Percentiles rank a stretch among this genome's conserved stretches.
phyloP scores from a whole-genome alignment of 37 sponge, comb jelly and placozoan species.

The Halichondria panicea region DNA sequence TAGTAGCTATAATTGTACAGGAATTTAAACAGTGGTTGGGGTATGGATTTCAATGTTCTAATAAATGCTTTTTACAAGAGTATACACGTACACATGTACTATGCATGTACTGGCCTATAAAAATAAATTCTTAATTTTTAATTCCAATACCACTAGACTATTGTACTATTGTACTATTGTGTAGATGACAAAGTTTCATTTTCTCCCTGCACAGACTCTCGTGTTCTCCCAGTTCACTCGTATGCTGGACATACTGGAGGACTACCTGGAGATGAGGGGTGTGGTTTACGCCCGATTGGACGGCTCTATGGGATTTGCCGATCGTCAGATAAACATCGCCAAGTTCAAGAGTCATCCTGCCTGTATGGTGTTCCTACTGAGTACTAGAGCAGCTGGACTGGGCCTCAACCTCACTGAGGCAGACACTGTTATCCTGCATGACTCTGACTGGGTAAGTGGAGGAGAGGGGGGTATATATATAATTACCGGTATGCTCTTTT shows the following conservation, averaged over 20 bases:
- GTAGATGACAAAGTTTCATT: too few species aligned
- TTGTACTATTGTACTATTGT: too few species aligned
- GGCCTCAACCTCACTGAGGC: conserved; percentile 68
- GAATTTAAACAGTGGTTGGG: too few species aligned
- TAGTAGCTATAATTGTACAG: too few species aligned
- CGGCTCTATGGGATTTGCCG: conserved; percentile 62
- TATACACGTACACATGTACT: too few species aligned
- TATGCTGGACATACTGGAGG: conserved; percentile 85
- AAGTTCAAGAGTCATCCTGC: conserved; percentile 61
- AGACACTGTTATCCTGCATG: conserved; percentile 90
- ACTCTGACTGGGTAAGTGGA: conserved; percentile 89
- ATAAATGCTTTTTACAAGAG: too few species aligned
- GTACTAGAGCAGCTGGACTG: conserved; percentile 90
- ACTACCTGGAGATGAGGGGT: conserved; percentile 70
- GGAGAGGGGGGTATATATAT: not conserved
- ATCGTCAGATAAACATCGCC: conserved; percentile 72
- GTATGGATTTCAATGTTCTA: too few species aligned
- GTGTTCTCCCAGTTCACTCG: conserved; percentile 88
- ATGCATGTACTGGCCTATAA: too few species aligned
- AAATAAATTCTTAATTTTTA: too few species aligned
- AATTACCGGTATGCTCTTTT: not conserved
- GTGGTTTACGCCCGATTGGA: conserved; percentile 61
- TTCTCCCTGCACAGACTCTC: conserved; percentile 45
- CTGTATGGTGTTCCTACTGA: conserved; percentile 76
- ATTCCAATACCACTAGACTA: too few species aligned